phyloP scores from a whole-genome alignment of 1,140 invertebrate species.

The Coboldia fuscipes region DNA sequence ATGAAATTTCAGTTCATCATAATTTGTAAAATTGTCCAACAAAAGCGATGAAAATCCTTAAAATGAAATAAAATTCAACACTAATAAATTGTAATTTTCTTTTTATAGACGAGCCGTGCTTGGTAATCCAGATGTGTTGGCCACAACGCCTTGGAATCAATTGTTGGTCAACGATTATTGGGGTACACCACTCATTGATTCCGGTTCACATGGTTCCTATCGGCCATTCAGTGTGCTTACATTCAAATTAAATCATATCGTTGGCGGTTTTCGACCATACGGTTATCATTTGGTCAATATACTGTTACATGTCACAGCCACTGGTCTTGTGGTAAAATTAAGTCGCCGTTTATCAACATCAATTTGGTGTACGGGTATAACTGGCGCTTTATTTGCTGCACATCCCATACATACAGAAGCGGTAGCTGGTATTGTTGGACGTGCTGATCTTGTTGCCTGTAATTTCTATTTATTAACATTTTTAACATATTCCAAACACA shows the following conservation, averaged over 20 bases:
- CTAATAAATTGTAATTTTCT: too few species aligned
- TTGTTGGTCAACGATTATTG: slow-evolving; percentile 76
- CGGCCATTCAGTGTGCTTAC: slow-evolving; percentile 78
- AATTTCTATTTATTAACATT: slow-evolving; percentile 78
- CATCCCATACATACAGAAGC: slow-evolving; percentile 95
- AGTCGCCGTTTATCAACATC: slow-evolving; percentile 39
- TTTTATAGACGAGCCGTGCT: slow-evolving; percentile 66
- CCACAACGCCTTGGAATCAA: slow-evolving; percentile 43
- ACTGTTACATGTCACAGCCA: slow-evolving; percentile 60
- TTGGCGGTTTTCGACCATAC: slow-evolving; percentile 71
- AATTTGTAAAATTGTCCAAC: too few species aligned
- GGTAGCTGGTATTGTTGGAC: slow-evolving; percentile 86
- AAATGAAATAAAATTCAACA: too few species aligned
- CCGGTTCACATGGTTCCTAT: slow-evolving; percentile 82
- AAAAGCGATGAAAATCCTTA: too few species aligned
- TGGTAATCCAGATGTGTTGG: slow-evolving; percentile 65
- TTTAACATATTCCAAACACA: slow-evolving; percentile 49
- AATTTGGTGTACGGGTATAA: slow-evolving; percentile 42
- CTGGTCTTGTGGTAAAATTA: slow-evolving; percentile 52
- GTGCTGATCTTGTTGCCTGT: slow-evolving; percentile 81
- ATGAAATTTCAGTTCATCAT: too few species aligned
- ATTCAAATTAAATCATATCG: slow-evolving; percentile 74
- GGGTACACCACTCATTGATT: slow-evolving; percentile 69
- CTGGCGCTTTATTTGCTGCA: slow-evolving; percentile 76
- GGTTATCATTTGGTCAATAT: slow-evolving; percentile 85